Conservation (phyloP, 2,113 vertebrate genomes). For the Xenopus borealis region DNA sequence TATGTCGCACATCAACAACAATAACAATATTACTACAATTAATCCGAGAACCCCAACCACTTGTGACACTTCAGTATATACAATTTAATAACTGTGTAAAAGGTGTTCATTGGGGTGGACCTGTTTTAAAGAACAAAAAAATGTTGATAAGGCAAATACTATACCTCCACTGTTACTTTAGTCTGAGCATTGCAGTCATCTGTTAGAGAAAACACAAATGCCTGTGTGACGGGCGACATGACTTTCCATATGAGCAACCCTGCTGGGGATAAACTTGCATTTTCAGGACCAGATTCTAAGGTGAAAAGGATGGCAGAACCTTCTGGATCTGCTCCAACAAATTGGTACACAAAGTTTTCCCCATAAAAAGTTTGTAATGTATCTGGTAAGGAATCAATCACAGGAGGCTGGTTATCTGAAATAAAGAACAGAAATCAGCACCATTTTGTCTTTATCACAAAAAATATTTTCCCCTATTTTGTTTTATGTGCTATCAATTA, state of each 20-base stretch:
- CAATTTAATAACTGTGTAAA: no score
- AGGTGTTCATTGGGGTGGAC: no score
- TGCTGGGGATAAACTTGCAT: slow-evolving; percentile 70
- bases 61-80: no score
- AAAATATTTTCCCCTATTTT: no score
- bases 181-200: slow-evolving; percentile 77
- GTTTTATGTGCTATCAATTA: no score
- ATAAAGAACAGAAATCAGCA: slow-evolving; percentile 33
- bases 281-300: slow-evolving; percentile 71
- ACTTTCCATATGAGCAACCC: slow-evolving; percentile 81
- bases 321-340: slow-evolving; percentile 79
- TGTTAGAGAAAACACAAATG: slow-evolving; percentile 66
- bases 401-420: slow-evolving; percentile 77
- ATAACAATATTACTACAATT: no score
- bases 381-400: slow-evolving; percentile 62
- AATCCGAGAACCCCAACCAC: no score
- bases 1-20: no score
- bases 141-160: no score
- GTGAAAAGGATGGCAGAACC: slow-evolving; percentile 74
- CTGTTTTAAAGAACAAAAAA: no score
- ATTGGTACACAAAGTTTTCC: slow-evolving; percentile 78
- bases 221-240: slow-evolving; percentile 52
- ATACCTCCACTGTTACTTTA: slow-evolving; percentile 68
- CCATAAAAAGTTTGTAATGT: slow-evolving; percentile 72
- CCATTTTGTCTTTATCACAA: no score